Evolutionary conservation across 1,140 invertebrate species (phyloP).

Genomic region (Camponotus pennsylvanicus): DNA sequence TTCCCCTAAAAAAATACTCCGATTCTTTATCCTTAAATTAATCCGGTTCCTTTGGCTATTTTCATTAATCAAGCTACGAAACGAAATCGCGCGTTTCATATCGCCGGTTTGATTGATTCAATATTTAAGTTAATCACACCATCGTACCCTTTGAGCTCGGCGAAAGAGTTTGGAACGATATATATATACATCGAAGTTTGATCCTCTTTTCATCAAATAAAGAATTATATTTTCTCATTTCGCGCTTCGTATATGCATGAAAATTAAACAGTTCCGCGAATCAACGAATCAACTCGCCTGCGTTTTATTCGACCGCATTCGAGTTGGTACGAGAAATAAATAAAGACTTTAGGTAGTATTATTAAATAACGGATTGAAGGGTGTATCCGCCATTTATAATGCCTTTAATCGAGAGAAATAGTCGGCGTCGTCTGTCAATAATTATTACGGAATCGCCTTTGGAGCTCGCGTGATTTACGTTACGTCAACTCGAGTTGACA

Average conservation of each 20-base stretch:
- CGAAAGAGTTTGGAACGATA: not conserved
- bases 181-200: conserved; percentile 45
- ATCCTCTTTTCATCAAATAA: conserved; percentile 34
- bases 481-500: not conserved
- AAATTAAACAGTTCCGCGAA: conserved; percentile 25
- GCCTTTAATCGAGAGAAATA: not conserved
- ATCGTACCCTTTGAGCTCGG: conserved; percentile 26
- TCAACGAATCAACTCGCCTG: not conserved
- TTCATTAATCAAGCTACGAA: conserved; percentile 73
- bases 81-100: conserved; percentile 69
- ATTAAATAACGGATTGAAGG: not conserved
- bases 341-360: not conserved
- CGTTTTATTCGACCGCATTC: conserved; percentile 20
- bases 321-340: conserved; percentile 29
- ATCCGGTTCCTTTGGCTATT: conserved; percentile 71
- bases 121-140: conserved; percentile 73
- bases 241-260: conserved; percentile 28
- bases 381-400: not conserved
- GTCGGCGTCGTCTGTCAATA: not conserved
- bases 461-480: conserved; percentile 22
- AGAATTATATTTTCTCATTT: conserved; percentile 51
- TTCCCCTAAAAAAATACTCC: conserved; percentile 30
- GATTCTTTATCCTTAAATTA: conserved; percentile 59
- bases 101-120: conserved; percentile 66
- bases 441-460: not conserved